Conservation (phyloP, 2,797 vertebrate species). For the Sebastes kiyomatsui region DNA sequence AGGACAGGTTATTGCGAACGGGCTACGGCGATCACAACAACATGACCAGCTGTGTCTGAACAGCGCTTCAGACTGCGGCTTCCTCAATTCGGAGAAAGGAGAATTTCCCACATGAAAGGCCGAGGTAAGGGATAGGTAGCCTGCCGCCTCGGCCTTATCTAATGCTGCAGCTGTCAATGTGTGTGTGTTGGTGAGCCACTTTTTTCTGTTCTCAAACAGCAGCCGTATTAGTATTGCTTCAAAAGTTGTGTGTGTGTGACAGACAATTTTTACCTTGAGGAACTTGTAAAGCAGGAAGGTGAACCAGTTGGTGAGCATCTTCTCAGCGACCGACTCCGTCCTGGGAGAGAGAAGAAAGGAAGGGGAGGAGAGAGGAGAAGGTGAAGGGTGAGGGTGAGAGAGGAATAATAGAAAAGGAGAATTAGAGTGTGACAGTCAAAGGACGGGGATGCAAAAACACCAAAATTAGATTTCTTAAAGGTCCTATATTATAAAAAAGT, state of each 20-base stretch:
- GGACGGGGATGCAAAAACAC: not conserved
- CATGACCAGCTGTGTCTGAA: constrained; percentile 50
- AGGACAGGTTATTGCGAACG: constrained; percentile 49
- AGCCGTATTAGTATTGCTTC: constrained; percentile 34
- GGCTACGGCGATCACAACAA: constrained; percentile 50
- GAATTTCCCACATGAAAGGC: constrained; percentile 66
- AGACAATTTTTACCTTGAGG: constrained; percentile 82
- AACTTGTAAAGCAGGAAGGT: constrained; percentile 89
- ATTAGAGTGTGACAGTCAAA: not conserved
- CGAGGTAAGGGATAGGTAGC: constrained; percentile 55
- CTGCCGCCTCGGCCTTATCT: constrained; percentile 70
- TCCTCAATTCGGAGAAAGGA: constrained; percentile 43
- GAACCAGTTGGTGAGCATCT: constrained; percentile 90
- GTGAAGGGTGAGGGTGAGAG: not conserved
- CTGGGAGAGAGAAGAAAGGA: constrained; percentile 53
- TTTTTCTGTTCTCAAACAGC: constrained; percentile 36
- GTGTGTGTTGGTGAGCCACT: constrained; percentile 4
- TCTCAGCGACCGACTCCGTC: constrained; percentile 87
- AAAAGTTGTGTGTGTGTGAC: constrained; percentile 12
- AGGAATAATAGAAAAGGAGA: constrained; percentile 3
- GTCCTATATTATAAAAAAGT: no score
- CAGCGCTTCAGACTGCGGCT: constrained; percentile 55
- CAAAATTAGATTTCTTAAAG: not conserved
- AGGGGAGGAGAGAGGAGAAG: not conserved
- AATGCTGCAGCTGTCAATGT: constrained; percentile 64